Evolutionary conservation across 2,888 invertebrate genomes (phyloP).

Genomic region (Corythucha ciliata): DNA sequence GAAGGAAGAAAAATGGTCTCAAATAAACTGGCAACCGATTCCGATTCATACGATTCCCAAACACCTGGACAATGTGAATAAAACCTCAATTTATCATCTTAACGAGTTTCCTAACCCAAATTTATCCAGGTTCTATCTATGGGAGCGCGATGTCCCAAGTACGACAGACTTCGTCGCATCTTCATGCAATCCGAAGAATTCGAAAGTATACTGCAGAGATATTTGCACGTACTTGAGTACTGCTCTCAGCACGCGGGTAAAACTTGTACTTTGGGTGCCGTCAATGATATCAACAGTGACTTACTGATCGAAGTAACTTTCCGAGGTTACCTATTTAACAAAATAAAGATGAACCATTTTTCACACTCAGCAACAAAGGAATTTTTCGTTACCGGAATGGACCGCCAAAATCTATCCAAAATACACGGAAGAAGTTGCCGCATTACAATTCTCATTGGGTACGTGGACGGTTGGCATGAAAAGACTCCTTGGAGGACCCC

Average conservation of each 20-base stretch:
- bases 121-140: slow-evolving; percentile 12
- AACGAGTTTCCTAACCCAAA: too few relatives aligned
- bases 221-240: slow-evolving; percentile 54
- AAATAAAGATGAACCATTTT: too few relatives aligned
- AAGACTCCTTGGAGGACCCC: slow-evolving; percentile 28
- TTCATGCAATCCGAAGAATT: slow-evolving; percentile 17
- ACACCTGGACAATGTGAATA: slow-evolving; percentile 52
- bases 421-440: slow-evolving; percentile 8
- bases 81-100: too few relatives aligned
- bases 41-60: slow-evolving; percentile 59
- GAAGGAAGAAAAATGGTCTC: slow-evolving; percentile 46
- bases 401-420: slow-evolving; percentile 19
- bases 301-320: slow-evolving; percentile 56
- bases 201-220: slow-evolving; percentile 38
- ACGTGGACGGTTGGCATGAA: slow-evolving; percentile 25
- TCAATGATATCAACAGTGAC: slow-evolving; percentile 56
- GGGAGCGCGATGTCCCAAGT: slow-evolving; percentile 19
- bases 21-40: slow-evolving; percentile 66
- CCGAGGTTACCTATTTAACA: too few relatives aligned
- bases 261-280: slow-evolving; percentile 50
- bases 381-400: slow-evolving; percentile 23
- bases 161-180: slow-evolving; percentile 15
- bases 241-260: slow-evolving; percentile 54
- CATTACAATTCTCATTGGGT: slow-evolving; percentile 9
- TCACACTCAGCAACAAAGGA: slow-evolving; percentile 12